Percentiles rank a stretch among this genome's conserved stretches.
Conservation (phyloP, 1,140 invertebrate genomes). For the Chrysoperla carnea region DNA sequence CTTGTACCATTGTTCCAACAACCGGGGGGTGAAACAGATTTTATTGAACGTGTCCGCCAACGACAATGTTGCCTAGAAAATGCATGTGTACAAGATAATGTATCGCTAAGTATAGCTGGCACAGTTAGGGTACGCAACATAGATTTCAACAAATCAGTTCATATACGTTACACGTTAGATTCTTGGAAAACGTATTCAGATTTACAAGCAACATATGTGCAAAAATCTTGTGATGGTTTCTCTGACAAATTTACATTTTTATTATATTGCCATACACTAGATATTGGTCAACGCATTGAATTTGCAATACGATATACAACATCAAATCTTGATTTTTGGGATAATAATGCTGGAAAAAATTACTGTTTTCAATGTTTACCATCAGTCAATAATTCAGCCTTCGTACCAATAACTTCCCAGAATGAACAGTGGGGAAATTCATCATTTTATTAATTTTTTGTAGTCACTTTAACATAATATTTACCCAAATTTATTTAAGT, state of each 20-base stretch:
- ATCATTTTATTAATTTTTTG: not conserved
- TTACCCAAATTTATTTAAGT: too few species aligned
- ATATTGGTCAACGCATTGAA: conserved; percentile 54
- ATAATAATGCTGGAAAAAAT: conserved; percentile 71
- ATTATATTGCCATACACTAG: conserved; percentile 50
- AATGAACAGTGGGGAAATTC: not conserved
- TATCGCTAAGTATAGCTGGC: conserved; percentile 62
- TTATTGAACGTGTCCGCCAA: conserved; percentile 55
- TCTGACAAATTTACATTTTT: conserved; percentile 78
- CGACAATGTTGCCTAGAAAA: conserved; percentile 72
- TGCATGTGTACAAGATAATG: conserved; percentile 49
- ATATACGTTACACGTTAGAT: conserved; percentile 71
- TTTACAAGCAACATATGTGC: conserved; percentile 62
- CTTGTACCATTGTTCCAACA: conserved; percentile 68
- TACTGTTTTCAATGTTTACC: conserved; percentile 70
- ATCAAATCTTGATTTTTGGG: conserved; percentile 74
- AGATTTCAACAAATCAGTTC: conserved; percentile 80
- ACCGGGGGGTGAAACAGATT: conserved; percentile 54
- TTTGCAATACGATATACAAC: conserved; percentile 71
- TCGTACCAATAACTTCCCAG: not conserved
- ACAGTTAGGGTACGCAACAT: conserved; percentile 77
- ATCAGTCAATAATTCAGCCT: conserved; percentile 7
- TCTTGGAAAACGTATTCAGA: conserved; percentile 73
- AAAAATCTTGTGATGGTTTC: conserved; percentile 80
- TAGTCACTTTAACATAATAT: not conserved